A percentile compares a stretch with the other conserved stretches of the same genome.
Conservation (phyloP, 2,797 vertebrate genomes). For the Sebastes baramenuke region DNA sequence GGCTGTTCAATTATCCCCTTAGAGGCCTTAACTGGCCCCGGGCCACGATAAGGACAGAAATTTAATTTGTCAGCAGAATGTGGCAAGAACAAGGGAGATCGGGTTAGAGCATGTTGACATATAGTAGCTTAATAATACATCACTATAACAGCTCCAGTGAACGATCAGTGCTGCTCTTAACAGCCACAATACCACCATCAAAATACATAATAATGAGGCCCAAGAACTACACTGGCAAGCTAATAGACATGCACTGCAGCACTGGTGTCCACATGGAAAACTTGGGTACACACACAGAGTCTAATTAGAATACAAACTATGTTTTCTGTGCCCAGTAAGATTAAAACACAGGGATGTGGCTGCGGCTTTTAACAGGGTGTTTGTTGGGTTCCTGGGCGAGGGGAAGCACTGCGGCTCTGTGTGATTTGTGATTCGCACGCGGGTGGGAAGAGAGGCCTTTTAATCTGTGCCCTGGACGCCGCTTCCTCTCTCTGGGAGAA, state of each 20-base stretch:
- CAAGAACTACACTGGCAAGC: not conserved
- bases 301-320: constrained; percentile 58
- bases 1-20: constrained; percentile 61
- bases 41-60: constrained; percentile 51
- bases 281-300: constrained; percentile 12
- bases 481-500: constrained; percentile 56
- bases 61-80: constrained; percentile 52
- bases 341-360: constrained; percentile 60
- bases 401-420: constrained; percentile 56
- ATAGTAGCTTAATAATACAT: constrained; percentile 18
- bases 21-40: constrained; percentile 45
- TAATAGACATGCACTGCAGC: constrained; percentile 9
- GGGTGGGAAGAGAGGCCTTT: constrained; percentile 67
- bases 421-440: constrained; percentile 73
- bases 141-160: not conserved
- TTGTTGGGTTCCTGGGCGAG: constrained; percentile 64
- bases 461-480: constrained; percentile 65
- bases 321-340: constrained; percentile 50
- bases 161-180: constrained; percentile 1
- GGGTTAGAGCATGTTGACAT: constrained; percentile 20
- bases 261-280: constrained; percentile 47
- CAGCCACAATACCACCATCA: not conserved
- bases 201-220: not conserved
- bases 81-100: constrained; percentile 8
- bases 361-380: constrained; percentile 69